Evolutionary conservation across 1,140 invertebrate genomes (phyloP), one percentile per base, ranked within the genome.

Genomic region (Rhyacophila brunnea): DNA sequence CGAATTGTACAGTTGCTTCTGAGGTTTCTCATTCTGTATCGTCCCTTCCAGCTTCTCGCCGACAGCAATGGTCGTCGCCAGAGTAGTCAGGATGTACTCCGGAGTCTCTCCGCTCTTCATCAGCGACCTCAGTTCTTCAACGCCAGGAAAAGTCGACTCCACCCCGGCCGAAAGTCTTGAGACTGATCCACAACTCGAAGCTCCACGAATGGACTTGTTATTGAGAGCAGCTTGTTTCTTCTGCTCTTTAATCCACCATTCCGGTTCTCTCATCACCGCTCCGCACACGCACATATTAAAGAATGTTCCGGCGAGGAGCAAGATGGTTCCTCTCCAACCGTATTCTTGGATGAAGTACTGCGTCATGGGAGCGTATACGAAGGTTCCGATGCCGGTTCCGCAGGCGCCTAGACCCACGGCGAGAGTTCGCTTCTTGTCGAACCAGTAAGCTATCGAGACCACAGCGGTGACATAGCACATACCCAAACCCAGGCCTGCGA

Each of bases 381-480:
- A 92, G 0, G 92, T 84, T 3, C 95, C 90, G 17, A 92, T 85
- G 1, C 91, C 90, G 6, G 91, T 93, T 14, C 93, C 93, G 65
- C 92, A 93, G 1, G 95, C 93, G 0, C 93, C 90, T 28, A 98
- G 82, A 0, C 96, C 93, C 10, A 93, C 95, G 2, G 96, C 96
- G 40, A 98, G 80, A 9, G 91, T 93, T 18, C 95, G 81, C 68
- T 89, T 91, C 68, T 92, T 91, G 64, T 98, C 95, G 72, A 98
- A 98, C 85, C 96, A 98, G 70, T 93, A 96, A 9, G 95, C 94
- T 47, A 98, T 95, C 28, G 86, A 88, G 1, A 98, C 95, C 1
- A 94, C 91, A 1, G 91, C 91, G 9, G 93, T 93, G 1, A 96
- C 92, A 70, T 92, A 93, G 28, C 91, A 90, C 20, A 95, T 75